Evolutionary conservation across 2,888 invertebrate genomes (phyloP).

Genomic region (Oxyscelio sp.): DNA sequence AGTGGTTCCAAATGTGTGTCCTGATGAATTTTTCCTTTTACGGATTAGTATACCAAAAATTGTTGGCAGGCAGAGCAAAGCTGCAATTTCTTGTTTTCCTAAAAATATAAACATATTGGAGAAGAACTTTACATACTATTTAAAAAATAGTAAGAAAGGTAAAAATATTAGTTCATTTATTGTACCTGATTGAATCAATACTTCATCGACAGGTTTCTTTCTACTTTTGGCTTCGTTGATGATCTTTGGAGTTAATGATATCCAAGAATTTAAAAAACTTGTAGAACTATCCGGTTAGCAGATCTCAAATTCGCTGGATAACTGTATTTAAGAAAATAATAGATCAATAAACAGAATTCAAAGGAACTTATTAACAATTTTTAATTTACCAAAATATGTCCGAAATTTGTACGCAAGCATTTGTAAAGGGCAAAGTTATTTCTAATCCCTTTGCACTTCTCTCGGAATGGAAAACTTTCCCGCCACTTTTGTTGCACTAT

Average conservation of each 20-base stretch:
- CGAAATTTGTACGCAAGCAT: not conserved
- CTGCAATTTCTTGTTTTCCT: constrained; percentile 1
- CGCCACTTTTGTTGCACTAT: not conserved
- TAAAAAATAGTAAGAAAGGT: too few relatives aligned
- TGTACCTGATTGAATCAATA: not conserved
- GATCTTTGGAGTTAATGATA: not conserved
- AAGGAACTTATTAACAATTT: too few relatives aligned
- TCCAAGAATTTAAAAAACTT: too few relatives aligned
- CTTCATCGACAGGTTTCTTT: not conserved
- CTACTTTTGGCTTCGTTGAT: not conserved
- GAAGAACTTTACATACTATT: too few relatives aligned
- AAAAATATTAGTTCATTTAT: too few relatives aligned
- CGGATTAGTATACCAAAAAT: not conserved
- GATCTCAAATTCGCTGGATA: too few relatives aligned
- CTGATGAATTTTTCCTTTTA: not conserved
- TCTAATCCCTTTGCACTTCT: not conserved
- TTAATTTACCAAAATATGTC: not conserved
- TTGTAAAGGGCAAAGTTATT: not conserved
- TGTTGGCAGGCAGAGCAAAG: not conserved
- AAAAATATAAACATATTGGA: not conserved
- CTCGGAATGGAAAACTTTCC: not conserved
- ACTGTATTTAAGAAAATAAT: too few relatives aligned
- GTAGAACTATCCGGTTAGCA: too few relatives aligned
- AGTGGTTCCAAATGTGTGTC: not conserved
- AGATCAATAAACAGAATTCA: too few relatives aligned